Percentiles rank a stretch among this genome's conserved stretches.
Conservation (phyloP, 2,797 vertebrate genomes). For the Telmatherina bonti region DNA sequence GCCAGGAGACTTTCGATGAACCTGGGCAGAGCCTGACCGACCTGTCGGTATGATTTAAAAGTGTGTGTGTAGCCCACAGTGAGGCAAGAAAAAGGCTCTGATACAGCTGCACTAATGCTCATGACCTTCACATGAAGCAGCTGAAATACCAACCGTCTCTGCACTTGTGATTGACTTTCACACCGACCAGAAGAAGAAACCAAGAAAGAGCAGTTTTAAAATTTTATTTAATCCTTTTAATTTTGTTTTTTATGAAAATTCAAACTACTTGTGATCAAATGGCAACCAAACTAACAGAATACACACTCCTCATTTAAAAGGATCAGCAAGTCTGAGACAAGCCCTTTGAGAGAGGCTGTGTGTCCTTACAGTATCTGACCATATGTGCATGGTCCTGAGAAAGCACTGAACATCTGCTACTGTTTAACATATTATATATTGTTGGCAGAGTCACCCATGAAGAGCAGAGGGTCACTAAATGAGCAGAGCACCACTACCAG, state of each 20-base stretch:
- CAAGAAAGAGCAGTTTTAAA: constrained; percentile 1
- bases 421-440: constrained; percentile 20
- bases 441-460: constrained; percentile 14
- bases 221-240: neutral
- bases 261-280: neutral
- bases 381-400: constrained; percentile 7
- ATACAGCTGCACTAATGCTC: constrained; percentile 24
- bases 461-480: constrained; percentile 31
- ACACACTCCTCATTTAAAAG: constrained; percentile 4
- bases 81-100: constrained; percentile 30
- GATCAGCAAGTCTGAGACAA: neutral
- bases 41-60: constrained; percentile 52
- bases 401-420: constrained; percentile 4
- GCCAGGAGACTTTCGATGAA: constrained; percentile 40
- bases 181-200: too few species aligned
- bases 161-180: constrained; percentile 42
- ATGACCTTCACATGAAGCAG: constrained; percentile 30
- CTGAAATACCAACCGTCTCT: constrained; percentile 47
- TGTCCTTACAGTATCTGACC: neutral
- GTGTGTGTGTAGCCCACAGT: constrained; percentile 17
- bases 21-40: constrained; percentile 10
- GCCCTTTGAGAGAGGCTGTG: neutral
- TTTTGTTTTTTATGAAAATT: neutral
- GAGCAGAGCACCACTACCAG: neutral
- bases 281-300: constrained; percentile 1